phyloP scores from a whole-genome alignment of 2,113 vertebrate species.

The Pollachius pollachius region DNA sequence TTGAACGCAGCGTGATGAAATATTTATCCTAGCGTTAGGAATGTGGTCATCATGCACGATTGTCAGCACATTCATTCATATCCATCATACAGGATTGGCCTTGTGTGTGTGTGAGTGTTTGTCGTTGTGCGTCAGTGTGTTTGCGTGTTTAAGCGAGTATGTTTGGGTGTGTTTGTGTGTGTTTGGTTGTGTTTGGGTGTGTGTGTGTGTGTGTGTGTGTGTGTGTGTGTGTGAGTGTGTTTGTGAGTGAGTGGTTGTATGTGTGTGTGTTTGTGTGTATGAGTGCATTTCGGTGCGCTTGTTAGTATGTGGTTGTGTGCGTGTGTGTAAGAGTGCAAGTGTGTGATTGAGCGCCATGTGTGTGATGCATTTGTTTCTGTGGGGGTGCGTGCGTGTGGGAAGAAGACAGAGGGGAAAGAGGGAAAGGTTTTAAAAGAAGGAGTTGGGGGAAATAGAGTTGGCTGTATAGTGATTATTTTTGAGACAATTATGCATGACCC shows the following conservation, averaged over 20 bases:
- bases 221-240: background rate
- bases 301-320: background rate
- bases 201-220: background rate
- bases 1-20: constrained; percentile 11
- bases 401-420: too few relatives aligned
- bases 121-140: constrained; percentile 3
- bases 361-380: background rate
- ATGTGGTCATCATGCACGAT: background rate
- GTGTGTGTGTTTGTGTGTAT: constrained; percentile 6
- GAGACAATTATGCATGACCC: constrained; percentile 10
- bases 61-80: background rate
- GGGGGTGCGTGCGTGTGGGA: background rate
- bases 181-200: background rate
- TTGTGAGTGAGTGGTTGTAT: background rate
- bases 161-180: background rate
- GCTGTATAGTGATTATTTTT: constrained; percentile 1
- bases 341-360: background rate
- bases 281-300: background rate
- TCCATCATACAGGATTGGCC: background rate
- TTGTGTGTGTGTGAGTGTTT: background rate
- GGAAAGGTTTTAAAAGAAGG: background rate
- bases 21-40: background rate
- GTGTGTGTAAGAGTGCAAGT: background rate
- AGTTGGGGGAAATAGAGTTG: background rate
- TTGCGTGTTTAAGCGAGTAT: background rate